Percentiles rank a stretch among this genome's conserved stretches.
These are phyloP conservation scores for Sciurus vulgaris DNA, from an alignment of 2,797 vertebrate genomes.

Conservation along the genomic window DNA sequence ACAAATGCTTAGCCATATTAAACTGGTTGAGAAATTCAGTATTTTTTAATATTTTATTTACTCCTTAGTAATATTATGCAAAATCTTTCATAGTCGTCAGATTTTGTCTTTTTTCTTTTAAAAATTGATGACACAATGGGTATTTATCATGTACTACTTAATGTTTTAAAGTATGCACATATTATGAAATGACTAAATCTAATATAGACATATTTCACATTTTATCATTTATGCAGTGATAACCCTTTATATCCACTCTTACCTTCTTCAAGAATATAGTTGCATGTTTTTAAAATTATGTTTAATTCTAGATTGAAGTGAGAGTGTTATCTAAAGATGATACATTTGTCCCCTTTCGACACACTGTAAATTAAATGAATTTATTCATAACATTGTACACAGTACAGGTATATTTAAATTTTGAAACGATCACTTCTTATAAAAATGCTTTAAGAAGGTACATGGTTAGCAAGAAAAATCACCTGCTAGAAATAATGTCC, in stretches of 20 bases:
- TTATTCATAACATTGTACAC: conserved; percentile 43
- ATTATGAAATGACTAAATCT: background rate
- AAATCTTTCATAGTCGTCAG: conserved; percentile 16
- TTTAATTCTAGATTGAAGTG: conserved; percentile 52
- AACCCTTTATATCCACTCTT: background rate
- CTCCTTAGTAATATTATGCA: background rate
- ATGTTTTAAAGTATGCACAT: background rate
- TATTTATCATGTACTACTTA: background rate
- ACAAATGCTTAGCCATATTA: background rate
- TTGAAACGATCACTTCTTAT: conserved; percentile 48
- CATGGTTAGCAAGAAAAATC: conserved; percentile 61
- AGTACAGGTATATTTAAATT: conserved; percentile 45
- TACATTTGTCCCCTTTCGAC: conserved; percentile 13
- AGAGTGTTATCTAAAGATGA: conserved; percentile 57
- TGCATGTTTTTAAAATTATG: conserved; percentile 6
- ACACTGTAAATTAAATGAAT: conserved; percentile 55
- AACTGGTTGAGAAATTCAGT: background rate
- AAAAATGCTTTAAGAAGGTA: conserved; percentile 54
- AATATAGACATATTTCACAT: background rate
- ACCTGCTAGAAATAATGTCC: conserved; percentile 52
- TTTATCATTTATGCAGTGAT: background rate
- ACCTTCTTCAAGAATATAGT: background rate
- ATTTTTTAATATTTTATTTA: background rate
- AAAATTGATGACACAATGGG: background rate
- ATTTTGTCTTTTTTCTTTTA: background rate